phyloP scores from a whole-genome alignment of 2,888 invertebrate genomes.

The Drosophila niveifrons region DNA sequence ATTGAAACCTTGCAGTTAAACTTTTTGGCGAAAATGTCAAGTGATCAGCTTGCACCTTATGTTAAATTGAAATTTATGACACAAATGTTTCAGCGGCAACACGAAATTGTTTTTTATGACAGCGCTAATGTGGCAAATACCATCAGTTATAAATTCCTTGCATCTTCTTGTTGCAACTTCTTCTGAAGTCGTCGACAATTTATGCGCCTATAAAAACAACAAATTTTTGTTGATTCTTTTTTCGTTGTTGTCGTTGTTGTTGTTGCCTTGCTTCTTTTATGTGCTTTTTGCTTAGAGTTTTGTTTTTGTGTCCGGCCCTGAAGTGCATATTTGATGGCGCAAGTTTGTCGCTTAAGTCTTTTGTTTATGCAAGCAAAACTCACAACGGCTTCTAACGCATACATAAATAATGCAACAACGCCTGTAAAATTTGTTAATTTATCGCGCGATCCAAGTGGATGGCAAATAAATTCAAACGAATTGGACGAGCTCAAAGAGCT shows the following conservation, averaged over 20 bases:
- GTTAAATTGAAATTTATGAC: slow-evolving; percentile 64
- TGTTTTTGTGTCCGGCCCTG: slow-evolving; percentile 50
- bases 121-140: slow-evolving; percentile 64
- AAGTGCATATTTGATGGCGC: slow-evolving; percentile 61
- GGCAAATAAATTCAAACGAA: slow-evolving; percentile 51
- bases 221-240: slow-evolving; percentile 47
- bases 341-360: slow-evolving; percentile 68
- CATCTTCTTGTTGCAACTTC: slow-evolving; percentile 26
- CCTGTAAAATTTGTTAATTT: slow-evolving; percentile 51
- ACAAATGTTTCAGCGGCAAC: slow-evolving; percentile 50
- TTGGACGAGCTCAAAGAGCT: slow-evolving; percentile 32
- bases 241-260: background rate
- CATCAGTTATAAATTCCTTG: slow-evolving; percentile 52
- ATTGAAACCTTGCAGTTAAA: slow-evolving; percentile 38
- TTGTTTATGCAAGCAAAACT: slow-evolving; percentile 65
- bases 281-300: slow-evolving; percentile 15
- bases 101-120: slow-evolving; percentile 66
- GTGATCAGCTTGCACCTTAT: slow-evolving; percentile 43
- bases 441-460: slow-evolving; percentile 32
- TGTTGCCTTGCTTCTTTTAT: slow-evolving; percentile 15
- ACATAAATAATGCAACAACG: slow-evolving; percentile 51
- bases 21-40: slow-evolving; percentile 42
- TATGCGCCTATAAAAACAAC: slow-evolving; percentile 66
- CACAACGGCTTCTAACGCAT: slow-evolving; percentile 48
- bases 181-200: slow-evolving; percentile 37